Conservation (phyloP, 1,140 invertebrate species). For the Wasmannia auropunctata region DNA sequence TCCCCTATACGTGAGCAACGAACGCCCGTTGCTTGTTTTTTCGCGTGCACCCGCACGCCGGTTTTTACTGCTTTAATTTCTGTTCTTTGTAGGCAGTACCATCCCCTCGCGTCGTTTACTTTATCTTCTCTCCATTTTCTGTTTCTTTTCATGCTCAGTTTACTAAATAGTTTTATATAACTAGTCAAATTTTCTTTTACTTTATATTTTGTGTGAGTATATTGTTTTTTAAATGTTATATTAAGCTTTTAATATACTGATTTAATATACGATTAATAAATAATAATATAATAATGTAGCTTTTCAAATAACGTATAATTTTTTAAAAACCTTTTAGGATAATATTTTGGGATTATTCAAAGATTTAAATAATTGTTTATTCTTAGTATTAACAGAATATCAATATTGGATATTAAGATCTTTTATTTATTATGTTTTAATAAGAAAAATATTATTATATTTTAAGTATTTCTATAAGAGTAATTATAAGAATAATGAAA, state of each 20-base stretch:
- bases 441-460: background rate
- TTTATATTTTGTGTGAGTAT: background rate
- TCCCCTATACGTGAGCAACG: background rate
- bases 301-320: background rate
- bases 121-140: background rate
- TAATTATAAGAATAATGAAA: too few relatives aligned
- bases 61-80: conserved; percentile 15
- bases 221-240: background rate
- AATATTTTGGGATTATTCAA: too few relatives aligned
- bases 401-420: background rate
- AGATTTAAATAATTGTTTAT: background rate
- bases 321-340: background rate
- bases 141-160: background rate
- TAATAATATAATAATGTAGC: too few relatives aligned
- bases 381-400: background rate
- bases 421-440: background rate
- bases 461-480: background rate
- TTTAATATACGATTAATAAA: background rate
- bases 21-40: conserved; percentile 30
- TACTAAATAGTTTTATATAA: background rate
- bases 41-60: background rate
- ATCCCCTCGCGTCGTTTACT: conserved; percentile 10
- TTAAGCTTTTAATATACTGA: background rate
- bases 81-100: background rate
- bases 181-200: background rate